Evolutionary conservation across 2,113 vertebrate species (phyloP).

Genomic region (Archilochus colubris): DNA sequence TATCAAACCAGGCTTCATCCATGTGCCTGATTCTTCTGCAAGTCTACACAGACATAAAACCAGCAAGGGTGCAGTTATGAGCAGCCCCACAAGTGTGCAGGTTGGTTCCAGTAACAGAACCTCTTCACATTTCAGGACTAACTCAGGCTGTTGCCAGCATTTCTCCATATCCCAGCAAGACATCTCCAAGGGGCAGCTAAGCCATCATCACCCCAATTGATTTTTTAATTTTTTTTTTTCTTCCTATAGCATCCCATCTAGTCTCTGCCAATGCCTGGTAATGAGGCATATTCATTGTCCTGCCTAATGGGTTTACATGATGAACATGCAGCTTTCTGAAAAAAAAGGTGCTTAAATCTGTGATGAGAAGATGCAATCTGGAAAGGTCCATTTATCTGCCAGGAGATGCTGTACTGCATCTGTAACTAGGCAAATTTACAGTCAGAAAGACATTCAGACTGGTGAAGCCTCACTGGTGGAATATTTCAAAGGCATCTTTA

Average conservation of each 20-base stretch:
- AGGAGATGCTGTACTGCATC: not conserved
- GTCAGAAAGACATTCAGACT: not conserved
- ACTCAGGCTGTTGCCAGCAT: not conserved
- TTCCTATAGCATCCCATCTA: not conserved
- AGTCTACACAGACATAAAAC: not conserved
- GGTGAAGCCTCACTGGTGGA: not conserved
- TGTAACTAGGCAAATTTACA: conserved; percentile 49
- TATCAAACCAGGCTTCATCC: not conserved
- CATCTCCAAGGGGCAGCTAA: not conserved
- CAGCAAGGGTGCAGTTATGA: not conserved
- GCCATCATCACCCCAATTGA: not conserved
- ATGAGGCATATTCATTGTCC: not conserved
- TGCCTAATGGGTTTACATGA: not conserved
- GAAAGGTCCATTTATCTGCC: conserved; percentile 29
- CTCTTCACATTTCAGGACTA: not conserved
- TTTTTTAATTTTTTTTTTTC: not conserved
- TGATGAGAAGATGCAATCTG: conserved; percentile 39
- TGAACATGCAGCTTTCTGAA: not conserved
- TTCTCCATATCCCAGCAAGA: not conserved
- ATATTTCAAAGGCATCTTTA: conserved; percentile 6
- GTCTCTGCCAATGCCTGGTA: not conserved
- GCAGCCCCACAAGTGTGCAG: not conserved
- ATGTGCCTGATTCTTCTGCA: not conserved
- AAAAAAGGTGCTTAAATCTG: conserved; percentile 15
- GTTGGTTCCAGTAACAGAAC: not conserved